Base-by-base conservation (phyloP, 2,797 vertebrate genomes). In the Chanos chanos region DNA sequence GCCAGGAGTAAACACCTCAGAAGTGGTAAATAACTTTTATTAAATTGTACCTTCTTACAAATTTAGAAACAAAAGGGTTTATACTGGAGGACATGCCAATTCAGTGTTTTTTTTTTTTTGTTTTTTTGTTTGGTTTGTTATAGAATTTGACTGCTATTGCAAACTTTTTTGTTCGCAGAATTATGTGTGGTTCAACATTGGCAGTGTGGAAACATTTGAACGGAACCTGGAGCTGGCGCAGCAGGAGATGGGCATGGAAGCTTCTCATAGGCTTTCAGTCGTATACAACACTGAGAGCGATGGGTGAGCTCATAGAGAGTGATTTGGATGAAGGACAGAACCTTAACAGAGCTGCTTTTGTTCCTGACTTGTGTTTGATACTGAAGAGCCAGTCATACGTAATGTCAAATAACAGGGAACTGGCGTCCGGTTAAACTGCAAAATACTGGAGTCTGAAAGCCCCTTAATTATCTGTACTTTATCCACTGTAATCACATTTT, bases 201-300 rank as follows among this genome's bases (percentile, higher is more conserved):
- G 87, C 16, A 84, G 85, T 0, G 80, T 88, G 30, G 85, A 86
- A 27, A 78, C 78, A 0, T 87, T 87, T 28, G 87, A 89, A 58
- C 66, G 65, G 15, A 89, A 86, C 50, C 64, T 89, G 55, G 84
- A 84, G 50, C 53, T 64, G 3, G 81, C 75, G 4, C 83, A 85
- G 19, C 72, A 66, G 55, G 85, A 87, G 53, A 51, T 86, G 57
- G 83, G 82, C 15, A 63, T 86, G 1, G 78, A 83, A 31, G 34
- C 69, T 1, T 36, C 45, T 2, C 75, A 77, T 24, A 76, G 68
- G 10, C 72, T 74, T 0, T 44, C 76, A 0, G 83, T 86, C 34
- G 64, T 85, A 6, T 88, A 84, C 30, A 77, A 61, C 25, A 74
- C 74, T 0, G 74, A 88, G 72, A 85, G 71, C 0, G 81, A 86